Base-by-base conservation (phyloP, 2,113 vertebrate genomes). In the Empidonax traillii region DNA sequence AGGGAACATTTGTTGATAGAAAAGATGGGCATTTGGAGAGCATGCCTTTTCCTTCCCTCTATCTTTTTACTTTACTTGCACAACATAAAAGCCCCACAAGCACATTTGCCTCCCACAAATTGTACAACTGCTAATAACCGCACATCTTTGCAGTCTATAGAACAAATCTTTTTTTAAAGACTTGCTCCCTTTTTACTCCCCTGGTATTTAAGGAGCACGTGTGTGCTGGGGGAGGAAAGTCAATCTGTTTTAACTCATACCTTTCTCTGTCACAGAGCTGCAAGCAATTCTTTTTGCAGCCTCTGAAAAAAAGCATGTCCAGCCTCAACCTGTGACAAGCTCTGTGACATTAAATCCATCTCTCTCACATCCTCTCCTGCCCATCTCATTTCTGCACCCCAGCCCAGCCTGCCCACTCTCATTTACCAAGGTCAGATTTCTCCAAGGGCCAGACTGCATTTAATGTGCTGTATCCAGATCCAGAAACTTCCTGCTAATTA, bases 401-500 rank as follows among this genome's bases (percentile, higher is more conserved):
- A 62, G 37, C 49, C 27, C 74, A 85, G 62, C 49, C 82, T 55
- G 46, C 59, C 89, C 68, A 13, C 74, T 94, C 92, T 97, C 91
- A 89, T 31, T 59, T 95, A 83, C 74, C 14, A 72, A 97, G 98
- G 97, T 98, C 97, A 98, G 96, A 59, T 72, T 89, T 69, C 87
- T 65, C 89, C 85, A 94, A 85, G 72, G 92, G 87, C 75, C 85
- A 86, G 93, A 44, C 84, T 77, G 84, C 79, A 81, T 95, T 76
- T 93, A 96, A 94, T 56, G 43, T 78, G 85, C 89, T 90, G 51
- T 75, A 72, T 79, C 97, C 92, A 92, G 74, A 74, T 59, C 96
- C 94, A 87, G 94, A 93, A 96, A 90, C 89, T 87, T 92, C 59
- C 93, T 92, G 97, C 97, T 98, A 98, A 98, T 98, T 97, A 97